Base-by-base conservation (phyloP, 2,113 vertebrate genomes). In the Lucifuga dentata region DNA sequence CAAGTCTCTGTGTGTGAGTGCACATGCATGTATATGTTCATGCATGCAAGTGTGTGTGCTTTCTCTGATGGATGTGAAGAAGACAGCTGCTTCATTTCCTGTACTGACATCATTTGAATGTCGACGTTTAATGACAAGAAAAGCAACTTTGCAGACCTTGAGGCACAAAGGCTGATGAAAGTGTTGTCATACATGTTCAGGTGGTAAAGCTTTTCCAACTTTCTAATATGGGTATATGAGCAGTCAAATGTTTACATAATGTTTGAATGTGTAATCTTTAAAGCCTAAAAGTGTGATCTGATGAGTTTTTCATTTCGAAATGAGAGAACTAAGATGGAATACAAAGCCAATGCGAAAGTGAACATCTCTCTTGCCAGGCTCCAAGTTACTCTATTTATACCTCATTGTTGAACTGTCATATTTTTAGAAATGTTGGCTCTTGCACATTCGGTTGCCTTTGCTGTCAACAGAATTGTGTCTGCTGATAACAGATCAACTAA, bases 401-500 rank as follows among this genome's bases (percentile, higher is more conserved):
- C 76, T 43, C 35, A 32, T 19, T 68, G 46, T 60, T 81, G 71
- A 80, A 68, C 60, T 35, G 17, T 26, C 45, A 5, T 83, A 86
- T 76, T 76, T 84, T 80, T 86, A 77, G 83, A 70, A 16, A 26
- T 48, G 41, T 55, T 70, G 56, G 76, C 49, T 80, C 64, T 63
- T 63, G 15, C 63, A 39, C 26, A 60, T 40, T 71, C 76, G 80
- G 78, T 76, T 73, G 52, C 19, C 13, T 61, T 16, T 58, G 46
- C 48, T 24, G 39, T 69, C 48, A 69, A 67, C 83, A 81, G 85
- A 79, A 29, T 3, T 29, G 80, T 81, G 82, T 61, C 60, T 23
- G 65, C 66, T 74, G 56, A 76, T 76, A 35, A 58, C n/a, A 29
- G 51, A 81, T 69, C 52, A 80, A 68, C 43, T 2, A 46, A 83